Evolutionary conservation across 2,888 invertebrate species (phyloP), one percentile per base, ranked within the genome.

Genomic region (Fragum whitleyi): DNA sequence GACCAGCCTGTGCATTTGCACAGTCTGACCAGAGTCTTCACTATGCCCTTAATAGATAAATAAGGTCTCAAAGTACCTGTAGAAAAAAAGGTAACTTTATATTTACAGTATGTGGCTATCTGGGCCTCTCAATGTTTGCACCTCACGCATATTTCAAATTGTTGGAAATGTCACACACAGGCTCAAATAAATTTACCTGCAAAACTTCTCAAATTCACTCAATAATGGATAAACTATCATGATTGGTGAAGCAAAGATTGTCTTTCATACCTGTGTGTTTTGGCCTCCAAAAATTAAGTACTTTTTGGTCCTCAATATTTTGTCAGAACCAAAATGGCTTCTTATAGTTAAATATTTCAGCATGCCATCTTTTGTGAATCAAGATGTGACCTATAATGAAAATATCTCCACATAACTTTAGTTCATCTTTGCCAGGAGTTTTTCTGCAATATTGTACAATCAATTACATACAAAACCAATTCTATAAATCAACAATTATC

Each of bases 321-420:
- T 65, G 65, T 65, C 65, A 65, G 65, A 65, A 47, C 42, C 65
- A 65, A 65, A 65, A 65, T 65, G n/a, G 23, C 65, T 42, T n/a
- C 42, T 23, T 23, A 23, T 42, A 65, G 65, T 65, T 39, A 65
- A 42, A 42, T 19, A 65, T 42, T 23, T 65, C 65, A 3, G 65
- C 65, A 65, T 65, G 65, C 65, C 65, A 65, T 42, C 65, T 42
- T 42, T 65, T 65, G 36, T 42, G 65, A 65, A 21, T 65, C 65
- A 65, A 42, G 65, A 42, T 65, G 42, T 42, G 23, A 65, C 65
- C 65, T 65, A 65, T 65, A 65, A 65, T 65, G 65, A 42, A 65
- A 65, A 65, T 65, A 65, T 65, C 65, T 65, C 42, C 23, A 32
- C 42, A 65, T 65, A 39, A 65, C 42, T 65, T 39, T 65, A 65